Base-by-base conservation (phyloP, 2,113 vertebrate species). In the Rhombomys opimus region DNA sequence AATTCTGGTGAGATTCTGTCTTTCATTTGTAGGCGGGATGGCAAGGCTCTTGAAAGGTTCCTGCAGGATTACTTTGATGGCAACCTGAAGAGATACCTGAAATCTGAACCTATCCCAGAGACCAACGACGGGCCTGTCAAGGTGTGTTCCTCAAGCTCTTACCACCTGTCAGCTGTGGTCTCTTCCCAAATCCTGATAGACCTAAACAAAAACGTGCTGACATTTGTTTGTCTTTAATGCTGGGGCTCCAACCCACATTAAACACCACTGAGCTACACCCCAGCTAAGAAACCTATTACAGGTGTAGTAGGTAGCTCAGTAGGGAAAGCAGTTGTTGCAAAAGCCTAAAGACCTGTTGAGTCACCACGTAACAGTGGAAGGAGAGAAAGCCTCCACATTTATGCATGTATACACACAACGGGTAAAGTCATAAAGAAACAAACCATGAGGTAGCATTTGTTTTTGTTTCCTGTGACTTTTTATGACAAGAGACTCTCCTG, bases 41-140 rank as follows among this genome's bases (percentile, higher is more conserved):
- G 99, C 59, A 99, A 99, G 96, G 99, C 99, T 93, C 98, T 99
- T 97, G 99, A 99, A 97, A 98, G 98, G 89, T 99, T 99, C 98
- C 98, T 99, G 94, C 99, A 99, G 95, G 98, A 99, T 97, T 99
- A 99, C 95, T 99, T 99, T 1, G 99, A 99, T 94, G 99, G 99
- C 67, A 99, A 98, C 7, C 94, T 99, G 97, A 99, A 99, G 98
- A 99, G 98, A 94, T 99, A 99, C 92, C 98, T 99, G 72, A 99
- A 99, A 93, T 99, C 99, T 0, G 99, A 99, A 95, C 98, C 99
- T 32, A 93, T 99, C 65, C 99, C 99, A 77, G 99, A 99, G 89
- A 99, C 94, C 98, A 99, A 99, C 0, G 99, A 99, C 14, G 99
- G 99, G 2, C 99, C 99, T 0, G 99, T 99, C 38, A 99, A 99